phyloP scores from a whole-genome alignment of 2,888 invertebrate genomes.

The Drosophila barbarae region DNA sequence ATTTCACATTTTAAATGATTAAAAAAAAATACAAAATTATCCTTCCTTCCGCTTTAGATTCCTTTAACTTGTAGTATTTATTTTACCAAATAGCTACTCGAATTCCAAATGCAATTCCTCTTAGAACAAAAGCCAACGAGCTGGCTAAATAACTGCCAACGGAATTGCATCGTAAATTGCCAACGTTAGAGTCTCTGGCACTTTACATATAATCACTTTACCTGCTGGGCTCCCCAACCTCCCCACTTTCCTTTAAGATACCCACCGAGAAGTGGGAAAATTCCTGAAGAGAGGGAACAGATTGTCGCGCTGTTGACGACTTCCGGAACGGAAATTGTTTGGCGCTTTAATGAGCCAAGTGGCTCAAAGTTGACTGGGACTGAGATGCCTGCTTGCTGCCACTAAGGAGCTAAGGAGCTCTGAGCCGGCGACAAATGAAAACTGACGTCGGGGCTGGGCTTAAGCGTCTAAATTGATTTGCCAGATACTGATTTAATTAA shows the following conservation, averaged over 20 bases:
- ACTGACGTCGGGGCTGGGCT: slow-evolving; percentile 29
- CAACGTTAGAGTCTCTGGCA: slow-evolving; percentile 7
- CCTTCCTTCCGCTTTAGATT: not conserved
- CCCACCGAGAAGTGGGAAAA: not conserved
- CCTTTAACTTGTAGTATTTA: not conserved
- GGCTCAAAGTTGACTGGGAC: slow-evolving; percentile 18
- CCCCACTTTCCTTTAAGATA: not conserved
- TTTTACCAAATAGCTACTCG: not conserved
- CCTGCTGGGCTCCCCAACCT: slow-evolving; percentile 8
- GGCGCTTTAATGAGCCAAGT: slow-evolving; percentile 63
- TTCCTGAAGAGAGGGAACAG: slow-evolving; percentile 29
- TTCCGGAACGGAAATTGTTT: slow-evolving; percentile 56
- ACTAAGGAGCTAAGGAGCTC: slow-evolving; percentile 26
- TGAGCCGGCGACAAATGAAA: slow-evolving; percentile 38
- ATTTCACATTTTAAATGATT: not conserved
- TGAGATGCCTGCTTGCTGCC: not conserved
- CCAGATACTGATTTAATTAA: slow-evolving; percentile 63
- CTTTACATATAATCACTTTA: slow-evolving; percentile 24
- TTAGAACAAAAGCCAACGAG: not conserved
- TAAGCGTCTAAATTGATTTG: slow-evolving; percentile 51
- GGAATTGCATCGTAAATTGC: slow-evolving; percentile 34
- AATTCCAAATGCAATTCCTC: slow-evolving; percentile 10
- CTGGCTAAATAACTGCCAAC: slow-evolving; percentile 19
- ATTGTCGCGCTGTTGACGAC: slow-evolving; percentile 42
- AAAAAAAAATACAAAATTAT: not conserved